Base-by-base conservation (phyloP, 2,113 vertebrate species). In the Clarias batrachus region DNA sequence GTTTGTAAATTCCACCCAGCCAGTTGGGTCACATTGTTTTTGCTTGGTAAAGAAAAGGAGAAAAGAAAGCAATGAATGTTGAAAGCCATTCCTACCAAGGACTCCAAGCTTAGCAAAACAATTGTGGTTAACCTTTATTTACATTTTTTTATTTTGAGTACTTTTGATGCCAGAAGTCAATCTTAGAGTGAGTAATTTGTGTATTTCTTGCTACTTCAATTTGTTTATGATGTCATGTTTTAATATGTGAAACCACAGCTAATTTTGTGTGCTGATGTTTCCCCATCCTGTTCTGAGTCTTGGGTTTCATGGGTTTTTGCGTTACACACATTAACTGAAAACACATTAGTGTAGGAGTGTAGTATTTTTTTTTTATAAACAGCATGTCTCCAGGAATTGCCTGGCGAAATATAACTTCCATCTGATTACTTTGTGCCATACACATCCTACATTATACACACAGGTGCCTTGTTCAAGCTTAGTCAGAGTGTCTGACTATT, bases 11-110 rank as follows among this genome's bases (percentile, higher is more conserved):
- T 79, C 63, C 63, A 21, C 33, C 19, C 14, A 71, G n/a, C 88
- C 27, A 68, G 88, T 89, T 37, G 48, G 60, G 37, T 37, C 21
- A 83, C 88, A 89, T 89, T 81, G 30, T 76, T 87, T 33, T 59
- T 0, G 8, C 48, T 48, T 37, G 68, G 33, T 14, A 81, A n/a
- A 74, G 8, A 83, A 70, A 83, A 66, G 14, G 27, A 23, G 23
- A 57, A 66, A 66, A 85, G 27, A 59, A 56, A 66, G 16, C 65
- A 56, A 11, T 57, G 41, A 60, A 11, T 83, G 27, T 57, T 19
- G 2, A 13, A 21, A 37, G 21, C 56, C 25, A 4, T 33, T 80
- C 2, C 65, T 77, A 14, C 41, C 10, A 60, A 80, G 87, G 82
- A 82, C 57, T 57, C 76, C 17, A 25, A n/a, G 23, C 27, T 59